Conservation (phyloP, 37 sponge, comb jelly and placozoan genomes). For the Chondrilla cf. caribensis region DNA sequence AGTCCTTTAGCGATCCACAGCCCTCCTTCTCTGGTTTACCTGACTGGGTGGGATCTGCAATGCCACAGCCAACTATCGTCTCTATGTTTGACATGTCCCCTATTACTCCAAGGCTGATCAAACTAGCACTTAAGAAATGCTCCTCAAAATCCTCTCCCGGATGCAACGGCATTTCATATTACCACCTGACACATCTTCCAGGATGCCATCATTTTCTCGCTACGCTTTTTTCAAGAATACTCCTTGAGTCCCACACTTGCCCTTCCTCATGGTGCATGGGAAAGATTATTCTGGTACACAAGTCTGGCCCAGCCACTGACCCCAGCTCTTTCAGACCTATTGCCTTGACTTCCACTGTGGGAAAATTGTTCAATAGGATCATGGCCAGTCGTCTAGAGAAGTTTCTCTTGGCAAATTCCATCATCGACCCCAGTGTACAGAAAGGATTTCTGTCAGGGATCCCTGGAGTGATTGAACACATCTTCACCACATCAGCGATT, state of each 20-base stretch:
- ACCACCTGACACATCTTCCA: conserved; percentile 40
- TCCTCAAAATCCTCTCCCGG: conserved; percentile 41
- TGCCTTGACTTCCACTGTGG: neutral
- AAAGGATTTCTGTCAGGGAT: conserved; percentile 30
- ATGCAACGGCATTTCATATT: conserved; percentile 31
- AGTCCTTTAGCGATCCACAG: no score
- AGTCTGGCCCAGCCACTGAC: neutral
- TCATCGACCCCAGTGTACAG: neutral
- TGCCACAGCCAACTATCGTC: neutral
- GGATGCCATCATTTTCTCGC: conserved; percentile 33
- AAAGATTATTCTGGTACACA: neutral
- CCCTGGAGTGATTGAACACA: conserved; percentile 30
- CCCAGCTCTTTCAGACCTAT: neutral
- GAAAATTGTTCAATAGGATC: conserved; percentile 25
- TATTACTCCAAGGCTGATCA: conserved; percentile 36
- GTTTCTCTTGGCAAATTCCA: neutral
- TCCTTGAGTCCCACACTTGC: conserved; percentile 19
- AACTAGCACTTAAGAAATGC: neutral
- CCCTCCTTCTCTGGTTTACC: no score
- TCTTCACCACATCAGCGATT: conserved; percentile 22
- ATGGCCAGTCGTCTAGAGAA: conserved; percentile 13
- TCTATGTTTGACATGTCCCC: neutral
- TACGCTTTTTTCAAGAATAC: conserved; percentile 48
- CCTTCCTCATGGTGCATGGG: conserved; percentile 33
- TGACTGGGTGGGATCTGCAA: no score